Evolutionary conservation across 2,888 invertebrate genomes (phyloP), one percentile per base, ranked within the genome.

Genomic region (Tuberolachnus salignus): DNA sequence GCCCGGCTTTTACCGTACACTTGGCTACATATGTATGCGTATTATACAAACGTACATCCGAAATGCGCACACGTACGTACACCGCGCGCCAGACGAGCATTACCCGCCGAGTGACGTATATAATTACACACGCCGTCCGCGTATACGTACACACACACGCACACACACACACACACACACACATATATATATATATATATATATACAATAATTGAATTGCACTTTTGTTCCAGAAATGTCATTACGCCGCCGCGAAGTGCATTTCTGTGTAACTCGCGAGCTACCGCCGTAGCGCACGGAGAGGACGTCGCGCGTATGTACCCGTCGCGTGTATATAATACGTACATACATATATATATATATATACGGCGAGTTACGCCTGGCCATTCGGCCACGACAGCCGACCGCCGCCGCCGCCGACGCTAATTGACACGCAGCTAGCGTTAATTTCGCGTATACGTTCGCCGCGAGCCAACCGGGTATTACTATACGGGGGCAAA

Each of bases 351-450:
- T 10, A 44, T 46, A 10, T 46, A 10, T 11, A 10, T 46, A 34
- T 34, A 34, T 34, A 34, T 10, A 1, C 46, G 46, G 13, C 46
- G 46, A 34, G 34, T 34, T 34, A 34, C 34, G 34, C 34, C 66
- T 21, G 19, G 23, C 44, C 64, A 49, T 23, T n/a, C 23, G 51
- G 44, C 10, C 69, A 6, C 51, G 19, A 3, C 63, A 10, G 6
- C 16, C 46, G 46, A 11, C 21, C 1, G 16, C 23, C 23, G 26
- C 26, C 34, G 16, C 13, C 44, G 53, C 19, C n/a, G 57, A 34
- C 19, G 72, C 49, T 72, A 72, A 72, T 72, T 72, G 72, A 72
- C 72, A 51, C 9, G n/a, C 49, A 26, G 46, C 49, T 14, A 9
- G 16, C 61, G 72, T 34, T 61, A 59, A 72, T 72, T 59, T 61